Conservation (phyloP, 2,797 vertebrate species). For the Periophthalmus magnuspinnatus region DNA sequence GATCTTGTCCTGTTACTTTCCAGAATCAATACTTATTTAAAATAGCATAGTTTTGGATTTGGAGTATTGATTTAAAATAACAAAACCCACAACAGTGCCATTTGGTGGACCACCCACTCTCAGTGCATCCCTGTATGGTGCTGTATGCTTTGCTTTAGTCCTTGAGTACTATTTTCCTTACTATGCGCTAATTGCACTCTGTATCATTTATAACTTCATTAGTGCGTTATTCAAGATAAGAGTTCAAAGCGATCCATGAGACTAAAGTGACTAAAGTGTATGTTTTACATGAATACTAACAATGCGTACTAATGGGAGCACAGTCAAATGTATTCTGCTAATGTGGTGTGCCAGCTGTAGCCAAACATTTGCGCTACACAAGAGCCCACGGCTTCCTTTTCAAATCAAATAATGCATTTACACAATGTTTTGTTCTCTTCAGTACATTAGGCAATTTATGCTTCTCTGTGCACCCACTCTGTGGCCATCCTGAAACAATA, state of each 20-base stretch:
- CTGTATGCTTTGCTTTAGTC: not conserved
- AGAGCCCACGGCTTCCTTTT: conserved; percentile 49
- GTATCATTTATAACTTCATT: not conserved
- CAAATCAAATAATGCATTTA: conserved; percentile 68
- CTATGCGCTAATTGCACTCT: not conserved
- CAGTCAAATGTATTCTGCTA: conserved; percentile 37
- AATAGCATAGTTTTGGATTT: too few relatives aligned
- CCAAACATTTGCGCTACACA: conserved; percentile 45
- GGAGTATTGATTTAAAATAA: too few relatives aligned
- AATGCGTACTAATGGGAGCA: conserved; percentile 5
- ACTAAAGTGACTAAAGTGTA: conserved; percentile 1
- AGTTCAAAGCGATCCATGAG: not conserved
- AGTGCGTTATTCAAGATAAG: not conserved
- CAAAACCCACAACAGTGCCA: too few relatives aligned
- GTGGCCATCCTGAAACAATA: conserved; percentile 59
- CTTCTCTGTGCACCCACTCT: conserved; percentile 40
- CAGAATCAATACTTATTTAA: too few relatives aligned
- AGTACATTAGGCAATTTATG: conserved; percentile 66
- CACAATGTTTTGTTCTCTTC: conserved; percentile 63
- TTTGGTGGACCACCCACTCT: not conserved
- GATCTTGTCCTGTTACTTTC: too few relatives aligned
- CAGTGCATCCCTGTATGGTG: not conserved
- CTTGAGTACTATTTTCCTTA: not conserved
- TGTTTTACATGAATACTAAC: conserved; percentile 4
- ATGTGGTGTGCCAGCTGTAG: conserved; percentile 47